Conservation (phyloP, 2,113 vertebrate species). For the Oryzias melastigma region DNA sequence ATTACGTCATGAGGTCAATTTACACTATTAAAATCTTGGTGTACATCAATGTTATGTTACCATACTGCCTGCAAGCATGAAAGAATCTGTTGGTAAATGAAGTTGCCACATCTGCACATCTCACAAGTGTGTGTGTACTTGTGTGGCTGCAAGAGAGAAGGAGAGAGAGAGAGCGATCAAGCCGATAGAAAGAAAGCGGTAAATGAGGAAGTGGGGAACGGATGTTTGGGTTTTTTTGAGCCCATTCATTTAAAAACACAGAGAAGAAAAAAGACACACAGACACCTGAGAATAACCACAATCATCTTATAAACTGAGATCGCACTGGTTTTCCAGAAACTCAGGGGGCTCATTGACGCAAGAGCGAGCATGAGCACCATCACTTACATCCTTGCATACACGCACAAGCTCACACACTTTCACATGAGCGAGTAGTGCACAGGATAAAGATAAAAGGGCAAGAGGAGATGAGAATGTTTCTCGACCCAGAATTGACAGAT, state of each 20-base stretch:
- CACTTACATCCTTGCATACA: conserved; percentile 37
- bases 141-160: conserved; percentile 16
- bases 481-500: conserved; percentile 58
- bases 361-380: conserved; percentile 36
- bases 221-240: conserved; percentile 81
- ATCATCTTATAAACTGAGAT: conserved; percentile 56
- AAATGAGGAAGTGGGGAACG: conserved; percentile 78
- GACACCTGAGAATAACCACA: conserved; percentile 81
- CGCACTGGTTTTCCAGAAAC: conserved; percentile 79
- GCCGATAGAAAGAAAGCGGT: conserved; percentile 69
- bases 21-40: too few species aligned
- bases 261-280: conserved; percentile 59
- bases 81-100: conserved; percentile 4
- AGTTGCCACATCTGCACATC: conserved; percentile 8
- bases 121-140: conserved; percentile 14
- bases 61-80: conserved; percentile 3
- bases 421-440: background rate
- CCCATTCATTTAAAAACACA: conserved; percentile 80
- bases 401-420: conserved; percentile 19
- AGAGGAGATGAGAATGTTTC: conserved; percentile 41
- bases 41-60: background rate
- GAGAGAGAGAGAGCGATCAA: conserved; percentile 37
- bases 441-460: conserved; percentile 40
- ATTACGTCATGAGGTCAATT: too few species aligned
- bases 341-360: conserved; percentile 76